Evolutionary conservation across 1,140 invertebrate genomes (phyloP).

Genomic region (Potamilus streckersoni): DNA sequence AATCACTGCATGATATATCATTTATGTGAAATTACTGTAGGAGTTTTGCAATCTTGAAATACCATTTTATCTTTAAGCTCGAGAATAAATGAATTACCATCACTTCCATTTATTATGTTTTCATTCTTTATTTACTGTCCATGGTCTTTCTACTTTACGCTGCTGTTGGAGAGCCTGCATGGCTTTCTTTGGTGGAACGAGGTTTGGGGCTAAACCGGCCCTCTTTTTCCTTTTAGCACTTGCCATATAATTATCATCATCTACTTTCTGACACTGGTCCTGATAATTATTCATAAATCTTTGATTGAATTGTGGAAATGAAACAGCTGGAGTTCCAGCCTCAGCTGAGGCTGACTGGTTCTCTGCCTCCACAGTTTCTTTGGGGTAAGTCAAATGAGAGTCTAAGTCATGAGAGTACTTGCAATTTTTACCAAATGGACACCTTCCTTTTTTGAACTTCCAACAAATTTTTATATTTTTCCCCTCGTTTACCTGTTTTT

Average conservation of each 20-base stretch:
- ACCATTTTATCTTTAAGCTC: too few relatives aligned
- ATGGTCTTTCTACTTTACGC: constrained; percentile 70
- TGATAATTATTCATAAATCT: constrained; percentile 6
- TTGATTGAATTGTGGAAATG: constrained; percentile 9
- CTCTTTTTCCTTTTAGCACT: constrained; percentile 76
- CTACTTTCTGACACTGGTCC: constrained; percentile 35
- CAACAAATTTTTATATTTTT: constrained; percentile 88
- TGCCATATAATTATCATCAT: constrained; percentile 56
- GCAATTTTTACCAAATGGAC: constrained; percentile 91
- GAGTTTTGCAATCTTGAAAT: too few relatives aligned
- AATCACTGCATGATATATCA: too few relatives aligned
- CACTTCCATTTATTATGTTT: too few relatives aligned
- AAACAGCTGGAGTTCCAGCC: background rate
- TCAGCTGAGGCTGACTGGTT: constrained; percentile 8
- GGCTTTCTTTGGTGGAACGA: constrained; percentile 87
- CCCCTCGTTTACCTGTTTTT: constrained; percentile 78
- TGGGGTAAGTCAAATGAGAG: constrained; percentile 15
- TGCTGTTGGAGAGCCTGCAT: constrained; percentile 81
- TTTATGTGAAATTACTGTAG: too few relatives aligned
- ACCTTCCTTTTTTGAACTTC: constrained; percentile 91
- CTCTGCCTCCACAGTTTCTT: constrained; percentile 12
- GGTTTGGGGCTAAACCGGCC: constrained; percentile 80
- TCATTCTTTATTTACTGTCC: constrained; percentile 55
- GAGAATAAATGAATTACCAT: too few relatives aligned
- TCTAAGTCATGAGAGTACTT: constrained; percentile 86